phyloP scores from a whole-genome alignment of 92 coral and sea anemone species.

The Actinernus sp. region DNA sequence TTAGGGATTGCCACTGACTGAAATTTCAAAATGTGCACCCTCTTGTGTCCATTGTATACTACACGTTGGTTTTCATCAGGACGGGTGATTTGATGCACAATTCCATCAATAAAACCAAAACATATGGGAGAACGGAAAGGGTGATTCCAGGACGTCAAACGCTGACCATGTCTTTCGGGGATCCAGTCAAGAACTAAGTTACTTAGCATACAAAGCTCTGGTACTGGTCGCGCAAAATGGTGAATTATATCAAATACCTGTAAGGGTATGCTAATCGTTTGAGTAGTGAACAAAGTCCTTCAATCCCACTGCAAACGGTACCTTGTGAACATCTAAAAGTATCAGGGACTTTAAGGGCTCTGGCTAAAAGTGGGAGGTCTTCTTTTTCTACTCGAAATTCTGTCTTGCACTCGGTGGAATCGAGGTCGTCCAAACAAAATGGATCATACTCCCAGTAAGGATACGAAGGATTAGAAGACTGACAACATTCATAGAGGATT shows the following conservation, averaged over 20 bases:
- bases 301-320: slow-evolving; percentile 54
- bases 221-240: slow-evolving; percentile 44
- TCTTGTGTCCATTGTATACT: no score
- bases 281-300: slow-evolving; percentile 46
- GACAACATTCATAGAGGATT: slow-evolving; percentile 32
- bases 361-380: slow-evolving; percentile 43
- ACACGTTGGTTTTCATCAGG: slow-evolving; percentile 31
- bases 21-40: no score
- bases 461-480: slow-evolving; percentile 38
- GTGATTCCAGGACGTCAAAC: slow-evolving; percentile 36
- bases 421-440: slow-evolving; percentile 33
- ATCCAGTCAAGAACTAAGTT: slow-evolving; percentile 36
- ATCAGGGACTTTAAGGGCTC: slow-evolving; percentile 36
- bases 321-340: slow-evolving; percentile 46
- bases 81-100: slow-evolving; percentile 17
- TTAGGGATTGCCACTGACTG: no score
- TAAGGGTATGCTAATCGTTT: slow-evolving; percentile 52
- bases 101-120: slow-evolving; percentile 40
- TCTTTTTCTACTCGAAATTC: slow-evolving; percentile 46
- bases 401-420: slow-evolving; percentile 31
- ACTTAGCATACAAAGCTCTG: slow-evolving; percentile 43
- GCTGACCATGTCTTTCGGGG: slow-evolving; percentile 26
- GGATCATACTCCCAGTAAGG: slow-evolving; percentile 42
- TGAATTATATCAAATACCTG: slow-evolving; percentile 31
- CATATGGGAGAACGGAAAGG: slow-evolving; percentile 41